Evolutionary conservation across 2,888 invertebrate species (phyloP), one percentile per base, ranked within the genome.

Genomic region (Chrysodeixis includens): DNA sequence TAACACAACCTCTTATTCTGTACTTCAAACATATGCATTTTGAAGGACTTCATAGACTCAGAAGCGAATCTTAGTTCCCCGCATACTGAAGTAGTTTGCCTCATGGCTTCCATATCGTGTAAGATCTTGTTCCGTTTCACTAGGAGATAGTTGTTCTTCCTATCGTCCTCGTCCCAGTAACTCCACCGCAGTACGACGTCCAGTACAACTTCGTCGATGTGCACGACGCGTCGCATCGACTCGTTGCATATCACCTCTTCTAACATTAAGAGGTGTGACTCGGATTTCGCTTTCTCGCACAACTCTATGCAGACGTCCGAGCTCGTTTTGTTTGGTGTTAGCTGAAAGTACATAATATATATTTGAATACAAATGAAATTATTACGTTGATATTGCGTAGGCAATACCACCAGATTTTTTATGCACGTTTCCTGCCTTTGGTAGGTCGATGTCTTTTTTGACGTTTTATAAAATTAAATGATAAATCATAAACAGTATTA

Each of bases 101-200:
- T 95, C 18, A 96, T 74, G 0, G 93, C 91, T 0, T 96, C 93
- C 69, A 96, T 86, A 79, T 89, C 96, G 84, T 87, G 95, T 81
- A 88, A 90, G 70, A 85, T 91, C 83, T 92, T 92, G 65, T 95
- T 95, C 1, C 95, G 94, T 51, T 94, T 96, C 10, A 98, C 93
- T 18, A 98, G 94, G 46, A 98, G 93, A 86, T 97, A 97, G 87
- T 98, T 98, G 79, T 97, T 96, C 86, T 97, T 97, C 40, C 98
- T 95, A 89, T 98, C 98, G n/a, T 96, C 96, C 67, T 97, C 97
- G 58, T 98, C 97, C 98, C 99, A 99, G 84, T 97, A 97, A 1
- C 98, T 97, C 99, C 99, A 99, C 59, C 97, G 96, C 0, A 97
- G 93, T 0, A 97, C 97, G 0, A 96, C 96, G 78, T 97, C 96